Evolutionary conservation across 2,113 vertebrate genomes (phyloP).

Genomic region (Lipophrys pholis): DNA sequence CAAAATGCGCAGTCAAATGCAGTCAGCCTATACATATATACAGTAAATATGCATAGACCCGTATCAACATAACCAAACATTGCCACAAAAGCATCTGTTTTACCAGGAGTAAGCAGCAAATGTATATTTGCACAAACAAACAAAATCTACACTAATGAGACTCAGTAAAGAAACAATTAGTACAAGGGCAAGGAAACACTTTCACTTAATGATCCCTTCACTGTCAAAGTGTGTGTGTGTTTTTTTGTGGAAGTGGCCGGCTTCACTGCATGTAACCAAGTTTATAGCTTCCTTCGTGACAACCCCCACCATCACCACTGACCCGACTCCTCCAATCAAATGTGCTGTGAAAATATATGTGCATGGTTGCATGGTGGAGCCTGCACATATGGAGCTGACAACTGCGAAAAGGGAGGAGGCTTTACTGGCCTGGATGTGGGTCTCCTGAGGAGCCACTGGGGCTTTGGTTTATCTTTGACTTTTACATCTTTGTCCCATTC

Average conservation of each 20-base stretch:
- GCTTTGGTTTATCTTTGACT: slow-evolving; percentile 73
- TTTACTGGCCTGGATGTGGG: slow-evolving; percentile 60
- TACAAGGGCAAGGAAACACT: slow-evolving; percentile 46
- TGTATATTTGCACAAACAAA: background rate
- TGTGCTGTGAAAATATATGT: slow-evolving; percentile 52
- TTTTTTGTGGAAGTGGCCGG: background rate
- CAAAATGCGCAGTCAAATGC: slow-evolving; percentile 30
- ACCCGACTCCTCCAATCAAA: slow-evolving; percentile 25
- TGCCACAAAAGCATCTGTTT: too few relatives aligned
- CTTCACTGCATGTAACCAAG: slow-evolving; percentile 14
- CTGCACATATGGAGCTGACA: slow-evolving; percentile 40
- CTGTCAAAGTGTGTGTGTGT: background rate
- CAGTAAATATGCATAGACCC: slow-evolving; percentile 5
- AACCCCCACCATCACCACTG: background rate
- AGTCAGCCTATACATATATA: slow-evolving; percentile 12
- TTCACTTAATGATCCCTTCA: slow-evolving; percentile 31
- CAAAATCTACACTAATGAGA: slow-evolving; percentile 18
- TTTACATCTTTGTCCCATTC: slow-evolving; percentile 73
- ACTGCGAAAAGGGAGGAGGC: slow-evolving; percentile 48
- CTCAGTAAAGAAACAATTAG: slow-evolving; percentile 47
- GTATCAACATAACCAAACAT: too few relatives aligned
- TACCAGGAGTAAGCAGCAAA: too few relatives aligned
- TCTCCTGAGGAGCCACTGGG: slow-evolving; percentile 49
- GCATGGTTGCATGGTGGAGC: slow-evolving; percentile 22
- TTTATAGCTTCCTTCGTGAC: slow-evolving; percentile 10